Evolutionary conservation across 2,888 invertebrate species (phyloP).

Genomic region (Conchocele bisecta): DNA sequence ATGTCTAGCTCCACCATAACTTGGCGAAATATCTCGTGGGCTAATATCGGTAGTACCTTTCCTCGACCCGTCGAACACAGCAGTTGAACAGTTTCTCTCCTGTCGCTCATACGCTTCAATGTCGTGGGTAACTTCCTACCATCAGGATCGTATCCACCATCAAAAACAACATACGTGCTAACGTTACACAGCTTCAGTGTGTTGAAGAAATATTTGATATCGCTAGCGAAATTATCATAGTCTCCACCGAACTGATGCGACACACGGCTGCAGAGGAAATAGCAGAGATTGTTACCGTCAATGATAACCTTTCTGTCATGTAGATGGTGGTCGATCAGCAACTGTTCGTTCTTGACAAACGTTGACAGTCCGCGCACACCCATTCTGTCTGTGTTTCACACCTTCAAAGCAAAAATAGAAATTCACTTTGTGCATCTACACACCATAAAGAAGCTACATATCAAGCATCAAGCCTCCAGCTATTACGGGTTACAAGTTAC

Average conservation of each 20-base stretch:
- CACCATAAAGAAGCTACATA: no score
- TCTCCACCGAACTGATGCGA: conserved; percentile 79
- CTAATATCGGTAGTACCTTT: conserved; percentile 89
- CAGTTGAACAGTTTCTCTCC: conserved; percentile 66
- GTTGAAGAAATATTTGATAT: conserved; percentile 69
- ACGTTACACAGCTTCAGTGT: conserved; percentile 72
- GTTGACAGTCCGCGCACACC: conserved; percentile 94
- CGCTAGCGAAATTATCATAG: conserved; percentile 75
- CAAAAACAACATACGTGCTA: conserved; percentile 79
- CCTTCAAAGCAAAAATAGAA: no score
- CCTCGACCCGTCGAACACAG: conserved; percentile 68
- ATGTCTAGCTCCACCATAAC: conserved; percentile 87
- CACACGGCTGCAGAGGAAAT: conserved; percentile 77
- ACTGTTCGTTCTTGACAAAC: conserved; percentile 79
- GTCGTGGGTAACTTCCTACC: conserved; percentile 78
- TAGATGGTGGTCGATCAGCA: conserved; percentile 82
- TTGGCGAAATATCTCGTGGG: conserved; percentile 90
- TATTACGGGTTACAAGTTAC: no score
- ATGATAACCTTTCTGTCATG: conserved; percentile 77
- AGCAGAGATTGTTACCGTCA: conserved; percentile 81
- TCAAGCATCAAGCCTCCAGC: no score
- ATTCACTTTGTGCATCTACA: no score
- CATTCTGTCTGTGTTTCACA: conserved; percentile 86
- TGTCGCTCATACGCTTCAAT: conserved; percentile 69
- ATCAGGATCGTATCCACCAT: conserved; percentile 80